These are phyloP conservation scores for Cyanoramphus novaezelandiae DNA, from an alignment of 2,113 vertebrate species.

Conservation along the genomic window DNA sequence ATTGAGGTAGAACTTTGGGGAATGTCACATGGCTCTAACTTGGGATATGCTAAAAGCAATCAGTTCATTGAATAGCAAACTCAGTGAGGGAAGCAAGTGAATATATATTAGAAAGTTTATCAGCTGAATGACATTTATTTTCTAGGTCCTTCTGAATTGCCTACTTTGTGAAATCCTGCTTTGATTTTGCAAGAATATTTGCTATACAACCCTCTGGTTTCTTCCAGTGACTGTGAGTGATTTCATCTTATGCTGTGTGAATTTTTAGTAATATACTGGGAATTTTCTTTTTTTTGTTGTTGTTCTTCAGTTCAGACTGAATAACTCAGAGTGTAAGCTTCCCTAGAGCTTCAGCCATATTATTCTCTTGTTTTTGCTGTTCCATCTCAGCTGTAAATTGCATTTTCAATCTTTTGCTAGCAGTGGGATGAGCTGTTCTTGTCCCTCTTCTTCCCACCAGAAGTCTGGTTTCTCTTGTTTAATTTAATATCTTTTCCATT, in stretches of 20 bases:
- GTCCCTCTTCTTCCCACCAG: background rate
- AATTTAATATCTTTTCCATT: conserved; percentile 38
- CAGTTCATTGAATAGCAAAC: background rate
- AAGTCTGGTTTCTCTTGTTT: background rate
- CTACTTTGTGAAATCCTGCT: background rate
- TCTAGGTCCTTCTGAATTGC: background rate
- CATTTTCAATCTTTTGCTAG: conserved; percentile 20
- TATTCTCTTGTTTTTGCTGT: background rate
- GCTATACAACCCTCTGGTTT: background rate
- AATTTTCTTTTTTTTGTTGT: background rate
- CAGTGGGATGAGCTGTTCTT: background rate
- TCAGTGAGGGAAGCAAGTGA: background rate
- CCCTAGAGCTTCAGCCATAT: conserved; percentile 19
- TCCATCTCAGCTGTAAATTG: conserved; percentile 6
- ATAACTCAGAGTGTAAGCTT: background rate
- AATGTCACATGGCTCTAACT: background rate
- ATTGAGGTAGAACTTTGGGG: background rate
- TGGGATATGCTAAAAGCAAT: background rate
- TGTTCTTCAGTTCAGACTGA: background rate
- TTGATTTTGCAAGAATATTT: conserved; percentile 6
- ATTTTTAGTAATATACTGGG: background rate
- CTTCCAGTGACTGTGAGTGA: background rate
- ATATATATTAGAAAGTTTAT: background rate
- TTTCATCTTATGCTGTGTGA: background rate
- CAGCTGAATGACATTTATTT: background rate